phyloP scores from a whole-genome alignment of 2,888 invertebrate species.

The Cephus pulcher region DNA sequence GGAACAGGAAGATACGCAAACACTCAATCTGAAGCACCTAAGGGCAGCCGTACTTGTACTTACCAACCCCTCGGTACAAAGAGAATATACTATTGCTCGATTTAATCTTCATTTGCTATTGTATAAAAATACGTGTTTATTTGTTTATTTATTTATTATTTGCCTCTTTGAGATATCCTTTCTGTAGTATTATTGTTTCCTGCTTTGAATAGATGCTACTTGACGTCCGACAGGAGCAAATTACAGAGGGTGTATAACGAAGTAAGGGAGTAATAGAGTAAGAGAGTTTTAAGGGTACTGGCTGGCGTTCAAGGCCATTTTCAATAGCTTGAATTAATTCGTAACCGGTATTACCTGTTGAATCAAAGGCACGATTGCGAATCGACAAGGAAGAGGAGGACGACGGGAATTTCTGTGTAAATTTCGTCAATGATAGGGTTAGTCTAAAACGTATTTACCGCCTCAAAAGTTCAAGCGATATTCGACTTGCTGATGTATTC shows the following conservation, averaged over 20 bases:
- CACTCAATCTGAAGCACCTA: constrained; percentile 81
- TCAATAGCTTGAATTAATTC: constrained; percentile 34
- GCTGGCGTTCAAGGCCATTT: constrained; percentile 25
- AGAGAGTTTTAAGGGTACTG: not conserved
- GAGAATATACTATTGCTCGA: not conserved
- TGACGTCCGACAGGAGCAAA: not conserved
- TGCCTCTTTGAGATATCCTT: not conserved
- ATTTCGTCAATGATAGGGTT: not conserved
- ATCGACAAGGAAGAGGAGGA: not conserved
- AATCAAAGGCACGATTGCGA: constrained; percentile 13
- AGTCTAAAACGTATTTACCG: not conserved
- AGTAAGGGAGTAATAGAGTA: not conserved
- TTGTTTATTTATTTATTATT: not conserved
- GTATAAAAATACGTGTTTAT: not conserved
- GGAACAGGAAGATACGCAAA: constrained; percentile 73
- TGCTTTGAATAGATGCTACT: not conserved
- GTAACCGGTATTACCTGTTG: constrained; percentile 43
- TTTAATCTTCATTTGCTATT: not conserved
- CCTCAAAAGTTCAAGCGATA: not conserved
- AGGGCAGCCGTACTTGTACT: constrained; percentile 84
- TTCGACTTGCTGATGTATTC: not conserved
- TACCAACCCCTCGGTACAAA: constrained; percentile 82
- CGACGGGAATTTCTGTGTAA: not conserved
- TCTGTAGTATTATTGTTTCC: not conserved
- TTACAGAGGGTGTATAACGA: not conserved